Evolutionary conservation across 2,113 vertebrate genomes (phyloP).

Genomic region (Erythrocercus mccallii): DNA sequence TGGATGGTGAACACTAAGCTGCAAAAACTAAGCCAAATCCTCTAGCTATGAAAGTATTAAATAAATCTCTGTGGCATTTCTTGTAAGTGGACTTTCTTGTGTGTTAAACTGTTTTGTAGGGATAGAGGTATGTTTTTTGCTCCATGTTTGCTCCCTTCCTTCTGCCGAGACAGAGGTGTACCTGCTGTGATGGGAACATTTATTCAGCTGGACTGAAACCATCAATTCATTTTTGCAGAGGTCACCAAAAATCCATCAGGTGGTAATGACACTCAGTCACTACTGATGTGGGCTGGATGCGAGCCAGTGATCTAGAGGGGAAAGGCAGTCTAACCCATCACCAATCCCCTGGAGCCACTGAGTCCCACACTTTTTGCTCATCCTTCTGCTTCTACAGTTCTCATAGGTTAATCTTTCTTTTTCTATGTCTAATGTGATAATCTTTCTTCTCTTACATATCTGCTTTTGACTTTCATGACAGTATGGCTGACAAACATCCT

Average conservation of each 20-base stretch:
- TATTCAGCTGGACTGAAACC: conserved; percentile 39
- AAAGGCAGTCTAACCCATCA: conserved; percentile 36
- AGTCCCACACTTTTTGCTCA: conserved; percentile 41
- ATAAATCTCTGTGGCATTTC: neutral
- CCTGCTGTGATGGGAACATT: conserved; percentile 24
- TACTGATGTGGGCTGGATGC: conserved; percentile 48
- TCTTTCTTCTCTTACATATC: conserved; percentile 60
- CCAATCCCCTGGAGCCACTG: conserved; percentile 34
- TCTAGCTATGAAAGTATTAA: neutral
- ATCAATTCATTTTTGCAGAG: conserved; percentile 50
- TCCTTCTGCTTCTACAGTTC: conserved; percentile 54
- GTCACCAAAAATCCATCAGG: conserved; percentile 59
- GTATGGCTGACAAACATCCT: conserved; percentile 50
- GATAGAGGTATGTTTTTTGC: neutral
- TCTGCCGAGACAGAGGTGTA: neutral
- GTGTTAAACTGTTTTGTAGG: neutral
- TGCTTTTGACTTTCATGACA: conserved; percentile 53
- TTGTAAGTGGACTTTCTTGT: neutral
- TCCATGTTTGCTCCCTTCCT: neutral
- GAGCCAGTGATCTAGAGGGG: conserved; percentile 58
- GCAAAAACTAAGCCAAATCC: neutral
- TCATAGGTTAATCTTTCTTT: conserved; percentile 61
- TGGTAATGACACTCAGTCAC: conserved; percentile 54
- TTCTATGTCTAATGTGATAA: conserved; percentile 51
- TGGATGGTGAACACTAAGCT: neutral